Evolutionary conservation across 2,888 invertebrate species (phyloP), one percentile per base, ranked within the genome.

Genomic region (Flexamia atlantica): DNA sequence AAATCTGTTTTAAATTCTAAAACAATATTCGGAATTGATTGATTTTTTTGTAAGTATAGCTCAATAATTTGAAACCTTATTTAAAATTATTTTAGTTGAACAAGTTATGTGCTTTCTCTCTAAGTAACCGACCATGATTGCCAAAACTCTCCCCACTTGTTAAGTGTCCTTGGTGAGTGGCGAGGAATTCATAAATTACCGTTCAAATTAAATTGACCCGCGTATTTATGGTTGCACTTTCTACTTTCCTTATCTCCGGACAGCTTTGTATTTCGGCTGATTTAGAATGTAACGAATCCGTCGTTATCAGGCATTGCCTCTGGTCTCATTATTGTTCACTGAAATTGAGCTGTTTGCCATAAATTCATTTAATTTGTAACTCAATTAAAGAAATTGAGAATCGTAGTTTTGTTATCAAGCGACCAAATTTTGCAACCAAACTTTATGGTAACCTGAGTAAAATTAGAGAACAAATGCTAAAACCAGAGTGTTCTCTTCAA

Each of bases 171-270:
- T 28, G 64, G 30, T 12, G 30, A 30, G 53, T 17, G 9, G 14
- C 30, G 3, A 14, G 64, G 30, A 64, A 25, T 28, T 14, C 64
- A 28, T 64, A 28, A 64, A 25, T 28, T 30, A 30, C 64, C 12
- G 28, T 30, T 17, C 14, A 64, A 64, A 64, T 64, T 64, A 64
- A 64, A 64, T 64, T 64, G 28, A 64, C 28, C 14, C n/a, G 64
- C 30, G 64, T 64, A 64, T 64, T 64, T 64, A 64, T 64, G 7
- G 28, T 30, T 25, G 64, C 2, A 64, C 53, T 53, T 28, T 28
- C 64, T 28, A 64, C 14, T 17, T 30, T 14, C 14, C 25, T 57
- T 57, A 57, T 57, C 57, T 57, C 20, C 4, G 3, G 28, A 28
- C 30, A 30, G 25, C 30, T 64, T 64, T 14, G 9, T 64, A 57